Percentiles rank a stretch among this genome's conserved stretches.
phyloP scores from a whole-genome alignment of 2,797 vertebrate genomes.

The Diceros bicornis region DNA sequence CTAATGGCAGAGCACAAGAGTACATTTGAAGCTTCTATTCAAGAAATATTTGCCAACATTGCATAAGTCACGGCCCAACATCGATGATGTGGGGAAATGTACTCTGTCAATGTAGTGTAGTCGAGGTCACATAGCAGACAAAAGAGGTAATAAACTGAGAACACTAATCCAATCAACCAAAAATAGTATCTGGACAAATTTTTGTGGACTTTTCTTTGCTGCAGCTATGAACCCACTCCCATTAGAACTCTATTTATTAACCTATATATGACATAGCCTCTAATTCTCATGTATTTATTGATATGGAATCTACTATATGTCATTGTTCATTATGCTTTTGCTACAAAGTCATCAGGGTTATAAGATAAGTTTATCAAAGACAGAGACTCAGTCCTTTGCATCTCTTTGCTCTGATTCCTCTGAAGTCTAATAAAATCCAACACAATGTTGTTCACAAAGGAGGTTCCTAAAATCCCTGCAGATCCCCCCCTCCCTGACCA shows the following conservation, averaged over 20 bases:
- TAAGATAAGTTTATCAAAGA: background rate
- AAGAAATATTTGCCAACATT: background rate
- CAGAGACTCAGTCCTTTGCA: background rate
- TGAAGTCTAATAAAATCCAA: background rate
- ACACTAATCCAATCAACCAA: background rate
- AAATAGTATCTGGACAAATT: background rate
- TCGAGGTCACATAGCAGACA: background rate
- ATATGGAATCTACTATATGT: background rate
- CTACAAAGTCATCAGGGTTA: background rate
- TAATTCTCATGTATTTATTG: background rate
- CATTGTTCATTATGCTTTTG: background rate
- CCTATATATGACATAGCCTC: background rate
- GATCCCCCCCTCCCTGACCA: background rate
- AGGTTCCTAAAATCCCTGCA: accelerated
- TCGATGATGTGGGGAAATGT: background rate
- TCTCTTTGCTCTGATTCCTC: background rate
- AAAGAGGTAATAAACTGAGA: no score
- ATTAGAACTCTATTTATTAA: background rate
- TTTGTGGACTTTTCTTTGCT: background rate
- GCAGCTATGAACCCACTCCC: background rate
- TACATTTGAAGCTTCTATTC: background rate
- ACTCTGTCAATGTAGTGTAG: accelerated
- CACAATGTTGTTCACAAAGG: background rate
- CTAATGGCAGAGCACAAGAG: background rate
- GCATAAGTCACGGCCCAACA: background rate